Conservation (phyloP, 2,113 vertebrate genomes). For the Zosterops borbonicus region DNA sequence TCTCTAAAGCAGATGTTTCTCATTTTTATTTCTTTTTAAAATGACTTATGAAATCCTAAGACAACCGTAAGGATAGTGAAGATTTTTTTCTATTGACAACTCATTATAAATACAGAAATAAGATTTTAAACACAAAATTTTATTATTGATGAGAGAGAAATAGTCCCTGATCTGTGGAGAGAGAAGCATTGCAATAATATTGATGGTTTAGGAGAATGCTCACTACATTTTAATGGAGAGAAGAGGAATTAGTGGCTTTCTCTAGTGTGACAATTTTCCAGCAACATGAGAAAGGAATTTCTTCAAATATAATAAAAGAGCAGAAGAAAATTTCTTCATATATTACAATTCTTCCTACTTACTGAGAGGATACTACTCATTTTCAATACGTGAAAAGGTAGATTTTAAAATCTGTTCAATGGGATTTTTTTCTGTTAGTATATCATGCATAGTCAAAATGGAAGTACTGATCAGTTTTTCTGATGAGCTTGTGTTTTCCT, state of each 20-base stretch:
- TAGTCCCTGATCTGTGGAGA: neutral
- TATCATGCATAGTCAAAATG: neutral
- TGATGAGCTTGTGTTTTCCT: neutral
- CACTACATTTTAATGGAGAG: neutral
- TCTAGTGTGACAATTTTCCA: neutral
- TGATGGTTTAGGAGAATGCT: neutral
- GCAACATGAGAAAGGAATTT: neutral
- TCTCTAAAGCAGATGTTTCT: constrained; percentile 18
- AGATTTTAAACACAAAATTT: neutral
- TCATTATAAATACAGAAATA: neutral
- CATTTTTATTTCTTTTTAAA: constrained; percentile 23
- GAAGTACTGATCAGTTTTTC: neutral
- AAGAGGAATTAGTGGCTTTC: neutral
- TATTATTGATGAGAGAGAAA: neutral
- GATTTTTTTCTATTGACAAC: neutral
- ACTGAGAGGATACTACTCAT: neutral
- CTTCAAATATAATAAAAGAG: neutral
- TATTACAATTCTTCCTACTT: neutral
- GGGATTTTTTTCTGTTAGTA: neutral
- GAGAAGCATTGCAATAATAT: neutral
- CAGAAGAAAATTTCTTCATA: neutral
- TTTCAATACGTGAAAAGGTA: neutral
- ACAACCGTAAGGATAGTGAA: neutral
- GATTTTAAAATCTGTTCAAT: neutral
- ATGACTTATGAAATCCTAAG: neutral